Evolutionary conservation across 2,113 vertebrate genomes (phyloP).

Genomic region (Tringa solitaria): DNA sequence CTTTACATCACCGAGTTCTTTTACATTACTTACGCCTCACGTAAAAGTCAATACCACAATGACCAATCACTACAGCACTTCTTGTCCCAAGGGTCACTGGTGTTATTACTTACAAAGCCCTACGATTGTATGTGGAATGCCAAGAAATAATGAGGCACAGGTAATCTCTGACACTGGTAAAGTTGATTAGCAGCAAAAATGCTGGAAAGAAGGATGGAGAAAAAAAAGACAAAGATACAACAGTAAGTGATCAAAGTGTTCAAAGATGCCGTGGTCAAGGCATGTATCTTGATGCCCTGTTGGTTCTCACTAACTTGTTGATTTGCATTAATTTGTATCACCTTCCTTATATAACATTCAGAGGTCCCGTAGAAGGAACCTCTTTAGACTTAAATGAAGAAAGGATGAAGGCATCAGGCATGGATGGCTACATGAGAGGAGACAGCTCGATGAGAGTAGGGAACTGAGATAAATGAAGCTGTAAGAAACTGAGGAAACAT

Average conservation of each 20-base stretch:
- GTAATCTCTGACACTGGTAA: not conserved
- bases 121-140: not conserved
- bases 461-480: not conserved
- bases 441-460: not conserved
- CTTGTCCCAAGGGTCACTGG: not conserved
- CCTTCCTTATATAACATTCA: not conserved
- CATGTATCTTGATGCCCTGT: not conserved
- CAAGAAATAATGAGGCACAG: not conserved
- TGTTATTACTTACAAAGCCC: not conserved
- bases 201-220: not conserved
- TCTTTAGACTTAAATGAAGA: not conserved
- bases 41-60: not conserved
- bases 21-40: not conserved
- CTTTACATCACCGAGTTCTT: not conserved
- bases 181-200: not conserved
- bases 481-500: not conserved
- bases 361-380: not conserved
- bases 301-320: not conserved
- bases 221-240: not conserved
- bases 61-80: not conserved
- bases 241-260: not conserved
- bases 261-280: not conserved
- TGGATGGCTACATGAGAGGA: not conserved
- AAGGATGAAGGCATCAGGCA: not conserved
- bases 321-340: not conserved